phyloP scores from a whole-genome alignment of 2,888 invertebrate genomes.

The Mesochorus sp. region DNA sequence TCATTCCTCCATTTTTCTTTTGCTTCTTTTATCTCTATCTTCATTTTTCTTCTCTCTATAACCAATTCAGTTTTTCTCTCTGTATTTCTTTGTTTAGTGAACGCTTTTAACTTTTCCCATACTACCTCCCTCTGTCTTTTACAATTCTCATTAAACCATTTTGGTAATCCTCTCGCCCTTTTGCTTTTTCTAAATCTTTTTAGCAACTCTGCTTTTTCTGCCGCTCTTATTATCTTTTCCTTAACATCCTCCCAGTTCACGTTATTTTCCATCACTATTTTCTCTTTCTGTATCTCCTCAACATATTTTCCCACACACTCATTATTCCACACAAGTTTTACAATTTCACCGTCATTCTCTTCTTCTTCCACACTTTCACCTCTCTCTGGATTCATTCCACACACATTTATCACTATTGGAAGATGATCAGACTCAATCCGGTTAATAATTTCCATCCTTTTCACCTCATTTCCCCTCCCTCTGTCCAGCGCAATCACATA shows the following conservation, averaged over 20 bases:
- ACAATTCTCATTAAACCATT: slow-evolving; percentile 13
- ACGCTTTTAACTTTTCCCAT: slow-evolving; percentile 10
- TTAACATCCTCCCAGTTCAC: slow-evolving; percentile 9
- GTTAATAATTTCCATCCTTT: slow-evolving; percentile 25
- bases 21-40: background rate
- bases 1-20: slow-evolving; percentile 8
- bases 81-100: background rate
- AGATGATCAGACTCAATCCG: slow-evolving; percentile 27
- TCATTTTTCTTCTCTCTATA: background rate
- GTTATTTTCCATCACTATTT: background rate
- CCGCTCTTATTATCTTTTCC: background rate
- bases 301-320: no score
- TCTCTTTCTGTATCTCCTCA: no score
- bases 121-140: background rate
- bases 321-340: background rate
- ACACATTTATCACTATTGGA: background rate
- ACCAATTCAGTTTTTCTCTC: background rate
- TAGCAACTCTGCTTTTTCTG: background rate
- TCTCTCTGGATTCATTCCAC: background rate
- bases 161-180: background rate
- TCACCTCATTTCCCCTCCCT: background rate
- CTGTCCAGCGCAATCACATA: background rate
- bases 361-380: background rate
- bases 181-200: background rate
- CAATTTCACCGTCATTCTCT: background rate